Percentiles rank a stretch among this genome's conserved stretches.
phyloP scores from a whole-genome alignment of 2,113 vertebrate species.

The Coracopsis vasa region DNA sequence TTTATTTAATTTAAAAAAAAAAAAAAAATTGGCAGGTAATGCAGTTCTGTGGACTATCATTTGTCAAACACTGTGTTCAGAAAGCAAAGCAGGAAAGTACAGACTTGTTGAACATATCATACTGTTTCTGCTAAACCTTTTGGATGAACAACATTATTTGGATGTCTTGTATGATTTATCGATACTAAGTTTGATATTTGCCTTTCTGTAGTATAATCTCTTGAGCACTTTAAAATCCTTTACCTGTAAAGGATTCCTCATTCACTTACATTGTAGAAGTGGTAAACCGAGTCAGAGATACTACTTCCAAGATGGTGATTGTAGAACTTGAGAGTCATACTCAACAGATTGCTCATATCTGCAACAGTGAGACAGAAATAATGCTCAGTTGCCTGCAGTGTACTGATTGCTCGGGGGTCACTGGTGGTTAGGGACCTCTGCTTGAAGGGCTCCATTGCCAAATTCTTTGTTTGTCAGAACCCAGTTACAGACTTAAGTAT shows the following conservation, averaged over 20 bases:
- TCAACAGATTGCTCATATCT: background rate
- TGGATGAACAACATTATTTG: background rate
- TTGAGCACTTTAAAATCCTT: background rate
- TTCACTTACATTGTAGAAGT: background rate
- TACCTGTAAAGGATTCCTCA: background rate
- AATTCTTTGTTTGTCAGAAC: background rate
- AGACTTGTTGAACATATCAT: background rate
- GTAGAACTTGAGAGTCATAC: background rate
- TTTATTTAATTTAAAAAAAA: background rate
- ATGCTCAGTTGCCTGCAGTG: background rate
- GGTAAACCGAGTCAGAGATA: background rate
- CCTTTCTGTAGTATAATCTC: background rate
- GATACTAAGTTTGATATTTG: background rate
- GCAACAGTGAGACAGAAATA: background rate
- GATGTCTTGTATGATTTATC: background rate
- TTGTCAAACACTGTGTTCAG: background rate
- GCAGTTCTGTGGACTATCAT: background rate
- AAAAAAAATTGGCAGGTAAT: background rate
- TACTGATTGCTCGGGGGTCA: background rate
- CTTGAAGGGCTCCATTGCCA: rapidly evolving
- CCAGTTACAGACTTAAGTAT: background rate
- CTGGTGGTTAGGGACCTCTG: background rate
- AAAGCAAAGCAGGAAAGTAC: background rate
- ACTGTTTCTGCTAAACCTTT: background rate
- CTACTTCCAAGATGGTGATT: background rate